Percentiles rank a stretch among this genome's conserved stretches.
phyloP scores from a whole-genome alignment of 2,888 invertebrate species.

The Cerceris ruficornis region DNA sequence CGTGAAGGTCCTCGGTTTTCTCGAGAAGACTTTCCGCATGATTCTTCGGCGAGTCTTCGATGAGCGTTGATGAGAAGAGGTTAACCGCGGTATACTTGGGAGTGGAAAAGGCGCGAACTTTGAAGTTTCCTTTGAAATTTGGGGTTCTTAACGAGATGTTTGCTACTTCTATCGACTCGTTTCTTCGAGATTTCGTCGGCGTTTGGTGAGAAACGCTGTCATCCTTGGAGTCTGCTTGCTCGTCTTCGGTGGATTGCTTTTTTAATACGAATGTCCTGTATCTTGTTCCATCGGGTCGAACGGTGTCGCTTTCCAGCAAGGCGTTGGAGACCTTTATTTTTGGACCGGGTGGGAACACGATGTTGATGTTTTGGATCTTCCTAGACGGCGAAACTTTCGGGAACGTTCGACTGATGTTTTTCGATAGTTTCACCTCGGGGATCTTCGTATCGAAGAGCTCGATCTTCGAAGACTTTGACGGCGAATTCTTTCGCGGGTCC shows the following conservation, averaged over 20 bases:
- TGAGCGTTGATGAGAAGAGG: constrained; percentile 21
- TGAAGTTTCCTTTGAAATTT: not conserved
- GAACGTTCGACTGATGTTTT: constrained; percentile 63
- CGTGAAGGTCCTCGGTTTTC: not conserved
- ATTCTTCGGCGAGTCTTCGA: constrained; percentile 8
- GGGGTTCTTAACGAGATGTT: not conserved
- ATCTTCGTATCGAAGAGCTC: constrained; percentile 22
- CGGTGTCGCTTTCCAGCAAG: not conserved
- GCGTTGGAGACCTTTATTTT: not conserved
- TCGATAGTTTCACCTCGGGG: constrained; percentile 6
- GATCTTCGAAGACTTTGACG: not conserved
- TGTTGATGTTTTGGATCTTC: constrained; percentile 72
- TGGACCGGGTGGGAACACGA: constrained; percentile 51
- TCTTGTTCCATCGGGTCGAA: not conserved
- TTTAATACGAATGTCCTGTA: not conserved
- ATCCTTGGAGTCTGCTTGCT: not conserved
- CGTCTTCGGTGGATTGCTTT: not conserved
- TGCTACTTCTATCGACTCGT: not conserved
- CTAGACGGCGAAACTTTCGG: constrained; percentile 70
- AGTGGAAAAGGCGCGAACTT: constrained; percentile 24
- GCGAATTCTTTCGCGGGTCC: not conserved
- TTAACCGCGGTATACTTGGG: constrained; percentile 18
- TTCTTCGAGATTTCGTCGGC: not conserved
- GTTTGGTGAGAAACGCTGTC: not conserved
- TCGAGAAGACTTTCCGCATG: not conserved